Evolutionary conservation across 2,113 vertebrate genomes (phyloP), one percentile per base, ranked within the genome.

Genomic region (Ageneiosus marmoratus): DNA sequence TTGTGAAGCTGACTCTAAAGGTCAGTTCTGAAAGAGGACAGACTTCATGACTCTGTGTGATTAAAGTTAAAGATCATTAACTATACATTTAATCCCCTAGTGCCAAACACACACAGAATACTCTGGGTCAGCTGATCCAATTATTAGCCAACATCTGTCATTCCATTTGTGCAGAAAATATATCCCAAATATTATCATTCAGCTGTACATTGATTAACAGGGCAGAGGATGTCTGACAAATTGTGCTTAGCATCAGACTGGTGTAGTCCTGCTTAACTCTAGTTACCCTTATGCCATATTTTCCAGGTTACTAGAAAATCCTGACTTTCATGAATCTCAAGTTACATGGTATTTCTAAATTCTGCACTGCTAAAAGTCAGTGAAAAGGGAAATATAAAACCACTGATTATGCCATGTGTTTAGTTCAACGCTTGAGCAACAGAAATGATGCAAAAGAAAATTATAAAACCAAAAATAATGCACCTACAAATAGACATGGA

Each of bases 1-100:
- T 73, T 82, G 73, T 85, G 37, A 83, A 85, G 83, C 85, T 46
- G 81, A 1, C 24, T 62, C 72, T 62, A 86, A 88, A 88, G 87
- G 85, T 86, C 85, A 88, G 13, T 34, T 75, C 76, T 79, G 27
- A 55, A 60, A 69, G 72, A 79, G n/a, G 15, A 78, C 76, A 86
- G 60, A 29, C 69, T 51, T 67, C 77, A 73, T 78, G 44, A 76
- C 78, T 80, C 18, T 75, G 53, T 37, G 84, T 79, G 76, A 82
- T 85, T 55, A 79, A 83, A 65, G 48, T 81, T 79, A 58, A 58
- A 83, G 78, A 73, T 67, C 24, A 74, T 67, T 80, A 50, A 74
- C 27, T 67, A 34, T 58, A 34, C 78, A 51, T 37, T 50, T 80
- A 65, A 53, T 74, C 50, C 65, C 74, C 63, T 37, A 34, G 4